phyloP scores from a whole-genome alignment of 2,888 invertebrate genomes.

The Hydrotaea diabolus region DNA sequence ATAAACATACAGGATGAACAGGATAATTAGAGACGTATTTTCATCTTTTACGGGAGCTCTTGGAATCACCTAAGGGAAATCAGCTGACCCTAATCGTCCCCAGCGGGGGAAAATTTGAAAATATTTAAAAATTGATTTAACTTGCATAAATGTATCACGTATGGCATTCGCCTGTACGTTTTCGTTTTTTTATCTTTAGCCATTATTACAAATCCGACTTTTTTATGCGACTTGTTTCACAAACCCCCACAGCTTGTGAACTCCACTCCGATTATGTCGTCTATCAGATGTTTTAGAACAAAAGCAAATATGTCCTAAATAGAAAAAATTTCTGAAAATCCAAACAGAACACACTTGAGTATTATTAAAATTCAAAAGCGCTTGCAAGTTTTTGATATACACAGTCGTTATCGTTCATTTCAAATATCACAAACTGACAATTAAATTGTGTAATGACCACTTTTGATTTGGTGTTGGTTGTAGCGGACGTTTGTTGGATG shows the following conservation, averaged over 20 bases:
- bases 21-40: too few relatives aligned
- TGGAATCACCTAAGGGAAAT: too few relatives aligned
- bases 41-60: too few relatives aligned
- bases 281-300: constrained; percentile 12
- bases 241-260: constrained; percentile 14
- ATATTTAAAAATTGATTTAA: too few relatives aligned
- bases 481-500: neutral
- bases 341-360: neutral
- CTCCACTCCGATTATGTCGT: neutral
- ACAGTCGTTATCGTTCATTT: neutral
- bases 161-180: neutral
- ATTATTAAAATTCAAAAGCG: neutral
- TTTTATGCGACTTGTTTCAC: constrained; percentile 1
- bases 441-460: constrained; percentile 11
- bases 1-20: too few relatives aligned
- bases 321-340: neutral
- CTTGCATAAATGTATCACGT: constrained; percentile 17
- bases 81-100: too few relatives aligned
- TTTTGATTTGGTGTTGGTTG: neutral
- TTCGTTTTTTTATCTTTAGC: neutral
- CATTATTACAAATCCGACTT: neutral
- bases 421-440: neutral
- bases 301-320: neutral
- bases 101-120: too few relatives aligned
- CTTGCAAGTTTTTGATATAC: neutral